Base-by-base conservation (phyloP, 1,140 invertebrate species). In the Camponotus pennsylvanicus region DNA sequence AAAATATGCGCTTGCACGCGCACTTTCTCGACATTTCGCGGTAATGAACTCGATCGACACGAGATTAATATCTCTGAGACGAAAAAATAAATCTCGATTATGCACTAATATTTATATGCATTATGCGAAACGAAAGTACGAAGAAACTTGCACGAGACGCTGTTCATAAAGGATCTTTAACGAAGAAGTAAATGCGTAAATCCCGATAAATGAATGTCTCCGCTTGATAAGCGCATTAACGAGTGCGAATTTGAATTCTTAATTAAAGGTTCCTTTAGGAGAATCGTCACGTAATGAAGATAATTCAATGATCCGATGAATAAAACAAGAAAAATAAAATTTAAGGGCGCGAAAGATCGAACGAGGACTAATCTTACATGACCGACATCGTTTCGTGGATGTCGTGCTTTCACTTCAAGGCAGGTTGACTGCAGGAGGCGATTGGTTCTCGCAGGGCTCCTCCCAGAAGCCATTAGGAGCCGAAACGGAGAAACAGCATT, bases 381-480 rank as follows among this genome's bases (percentile, higher is more conserved):
- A 83, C 91, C 87, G 89, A 91, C 92, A 91, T 92, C 92, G 92
- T 92, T 91, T 94, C 92, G 93, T 94, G 93, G 93, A 93, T 94
- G 93, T 94, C 88, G 91, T 92, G 92, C 93, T 94, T 93, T 94
- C 93, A 92, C 88, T 89, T 92, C 93, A 90, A 91, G 89, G 75
- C 89, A 87, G 67, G 86, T 89, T 87, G 86, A 87, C 78, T 89
- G 90, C 87, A 88, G 91, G 70, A 93, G 89, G 91, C 91, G 94
- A 95, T 95, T 95, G 94, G 94, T 93, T 94, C 92, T 92, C 89
- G 91, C 89, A 70, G 89, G 89, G 92, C 94, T 93, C 94, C 94
- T 93, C 94, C 94, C 94, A 94, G 92, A 94, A 93, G 92, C 94
- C 93, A 95, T 95, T 95, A 95, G 92, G 89, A 93, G 92, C 90